These are phyloP conservation scores for Clarias macrocephalus DNA, from an alignment of 2,113 vertebrate species.

Conservation along the genomic window DNA sequence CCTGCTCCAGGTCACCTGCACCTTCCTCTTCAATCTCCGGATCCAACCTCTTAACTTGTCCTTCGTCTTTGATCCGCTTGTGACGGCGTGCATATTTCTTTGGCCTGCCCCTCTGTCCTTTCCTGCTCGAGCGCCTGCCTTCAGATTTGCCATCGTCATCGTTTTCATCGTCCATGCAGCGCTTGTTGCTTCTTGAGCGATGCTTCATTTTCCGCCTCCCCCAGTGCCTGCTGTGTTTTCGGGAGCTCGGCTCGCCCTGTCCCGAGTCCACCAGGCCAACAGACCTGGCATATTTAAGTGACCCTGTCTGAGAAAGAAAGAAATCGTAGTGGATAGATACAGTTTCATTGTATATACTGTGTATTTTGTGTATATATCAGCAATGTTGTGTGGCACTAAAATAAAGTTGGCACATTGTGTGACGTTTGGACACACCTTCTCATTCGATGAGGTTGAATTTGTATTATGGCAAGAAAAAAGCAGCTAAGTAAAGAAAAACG, in stretches of 20 bases:
- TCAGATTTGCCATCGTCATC: slow-evolving; percentile 20
- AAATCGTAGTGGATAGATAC: neutral
- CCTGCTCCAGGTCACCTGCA: slow-evolving; percentile 20
- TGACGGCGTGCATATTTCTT: slow-evolving; percentile 19
- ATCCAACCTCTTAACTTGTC: neutral
- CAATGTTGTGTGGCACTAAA: too few relatives aligned
- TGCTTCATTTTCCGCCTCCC: neutral
- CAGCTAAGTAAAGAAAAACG: too few relatives aligned
- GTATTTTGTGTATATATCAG: too few relatives aligned
- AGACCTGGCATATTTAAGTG: neutral
- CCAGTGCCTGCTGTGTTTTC: slow-evolving; percentile 1
- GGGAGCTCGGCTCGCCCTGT: slow-evolving; percentile 2
- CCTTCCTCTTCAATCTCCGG: slow-evolving; percentile 25
- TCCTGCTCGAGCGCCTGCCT: neutral
- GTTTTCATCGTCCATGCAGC: slow-evolving; percentile 28
- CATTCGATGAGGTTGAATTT: too few relatives aligned
- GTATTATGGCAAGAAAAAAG: too few relatives aligned
- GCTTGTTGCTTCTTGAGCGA: slow-evolving; percentile 25
- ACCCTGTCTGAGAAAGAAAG: neutral
- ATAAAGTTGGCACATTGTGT: too few relatives aligned
- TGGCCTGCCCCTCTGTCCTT: neutral
- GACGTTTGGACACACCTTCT: too few relatives aligned
- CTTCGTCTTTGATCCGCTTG: slow-evolving; percentile 33
- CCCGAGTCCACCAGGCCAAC: neutral
- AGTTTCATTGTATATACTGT: too few relatives aligned